A percentile compares a stretch with the other conserved stretches of the same genome.
These are phyloP conservation scores for Neodontobutis hainanensis DNA, from an alignment of 2,113 vertebrate genomes.

Conservation along the genomic window DNA sequence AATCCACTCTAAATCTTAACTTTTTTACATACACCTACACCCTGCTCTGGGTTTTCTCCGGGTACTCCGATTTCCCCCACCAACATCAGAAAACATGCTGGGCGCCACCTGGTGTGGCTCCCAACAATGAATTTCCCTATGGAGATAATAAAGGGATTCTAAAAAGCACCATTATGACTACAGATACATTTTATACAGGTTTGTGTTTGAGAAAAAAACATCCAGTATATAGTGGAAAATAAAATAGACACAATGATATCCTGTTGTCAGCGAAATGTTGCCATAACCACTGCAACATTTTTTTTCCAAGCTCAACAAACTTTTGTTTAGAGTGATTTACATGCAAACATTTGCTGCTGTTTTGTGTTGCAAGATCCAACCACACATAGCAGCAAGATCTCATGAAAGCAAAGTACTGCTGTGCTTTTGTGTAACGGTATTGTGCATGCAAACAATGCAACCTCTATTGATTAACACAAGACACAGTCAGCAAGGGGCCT, in stretches of 20 bases:
- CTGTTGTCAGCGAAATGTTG: neutral
- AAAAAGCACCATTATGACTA: too few relatives aligned
- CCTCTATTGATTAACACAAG: constrained; percentile 18
- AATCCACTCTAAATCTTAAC: too few relatives aligned
- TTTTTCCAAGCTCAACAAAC: neutral
- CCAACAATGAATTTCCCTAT: too few relatives aligned
- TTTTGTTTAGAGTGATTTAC: neutral
- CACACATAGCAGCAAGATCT: neutral
- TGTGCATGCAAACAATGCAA: constrained; percentile 17
- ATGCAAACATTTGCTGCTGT: neutral
- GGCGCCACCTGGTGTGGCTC: too few relatives aligned
- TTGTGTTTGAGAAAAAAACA: too few relatives aligned
- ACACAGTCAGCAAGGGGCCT: neutral
- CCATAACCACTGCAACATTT: neutral
- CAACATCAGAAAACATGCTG: too few relatives aligned
- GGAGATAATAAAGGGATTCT: too few relatives aligned
- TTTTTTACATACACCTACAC: too few relatives aligned
- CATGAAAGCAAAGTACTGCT: constrained; percentile 8
- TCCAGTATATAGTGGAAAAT: neutral
- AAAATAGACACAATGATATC: neutral
- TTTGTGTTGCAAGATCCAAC: neutral
- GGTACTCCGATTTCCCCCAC: too few relatives aligned
- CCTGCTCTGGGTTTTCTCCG: too few relatives aligned
- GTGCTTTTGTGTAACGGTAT: neutral
- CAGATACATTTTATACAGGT: too few relatives aligned